These are phyloP conservation scores for Aricia artaxerxes DNA, from an alignment of 2,888 invertebrate species.

Conservation along the genomic window DNA sequence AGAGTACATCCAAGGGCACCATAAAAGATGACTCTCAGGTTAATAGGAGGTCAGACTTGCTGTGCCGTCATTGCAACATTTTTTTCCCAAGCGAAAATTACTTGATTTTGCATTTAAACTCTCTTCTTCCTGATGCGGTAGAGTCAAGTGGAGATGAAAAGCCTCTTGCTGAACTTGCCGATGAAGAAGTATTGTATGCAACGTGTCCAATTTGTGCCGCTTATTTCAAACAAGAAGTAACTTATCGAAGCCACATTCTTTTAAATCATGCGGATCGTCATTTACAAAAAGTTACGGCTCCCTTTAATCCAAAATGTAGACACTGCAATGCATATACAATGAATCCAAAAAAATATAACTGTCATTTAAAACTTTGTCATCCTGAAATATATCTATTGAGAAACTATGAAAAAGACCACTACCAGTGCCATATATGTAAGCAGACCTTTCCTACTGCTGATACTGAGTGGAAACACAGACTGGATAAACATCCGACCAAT, in stretches of 20 bases:
- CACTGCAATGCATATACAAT: background rate
- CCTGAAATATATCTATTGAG: slow-evolving; percentile 2
- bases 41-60: slow-evolving; percentile 12
- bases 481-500: slow-evolving; percentile 33
- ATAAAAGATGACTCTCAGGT: slow-evolving; percentile 12
- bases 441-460: slow-evolving; percentile 33
- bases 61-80: slow-evolving; percentile 40
- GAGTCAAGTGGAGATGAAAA: background rate
- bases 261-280: slow-evolving; percentile 1
- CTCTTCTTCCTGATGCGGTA: slow-evolving; percentile 36
- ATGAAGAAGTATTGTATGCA: background rate
- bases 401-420: slow-evolving; percentile 14
- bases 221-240: background rate
- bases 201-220: background rate
- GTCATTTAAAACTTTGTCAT: slow-evolving; percentile 31
- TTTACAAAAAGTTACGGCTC: background rate
- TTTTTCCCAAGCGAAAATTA: slow-evolving; percentile 37
- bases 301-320: slow-evolving; percentile 20
- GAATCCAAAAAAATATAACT: slow-evolving; percentile 33
- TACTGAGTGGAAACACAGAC: slow-evolving; percentile 36
- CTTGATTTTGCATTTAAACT: slow-evolving; percentile 39
- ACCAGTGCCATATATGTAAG: slow-evolving; percentile 38
- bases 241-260: background rate
- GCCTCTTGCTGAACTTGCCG: background rate
- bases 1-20: slow-evolving; percentile 39